Conservation (phyloP, 2,888 invertebrate species). For the Cotesia congregata region DNA sequence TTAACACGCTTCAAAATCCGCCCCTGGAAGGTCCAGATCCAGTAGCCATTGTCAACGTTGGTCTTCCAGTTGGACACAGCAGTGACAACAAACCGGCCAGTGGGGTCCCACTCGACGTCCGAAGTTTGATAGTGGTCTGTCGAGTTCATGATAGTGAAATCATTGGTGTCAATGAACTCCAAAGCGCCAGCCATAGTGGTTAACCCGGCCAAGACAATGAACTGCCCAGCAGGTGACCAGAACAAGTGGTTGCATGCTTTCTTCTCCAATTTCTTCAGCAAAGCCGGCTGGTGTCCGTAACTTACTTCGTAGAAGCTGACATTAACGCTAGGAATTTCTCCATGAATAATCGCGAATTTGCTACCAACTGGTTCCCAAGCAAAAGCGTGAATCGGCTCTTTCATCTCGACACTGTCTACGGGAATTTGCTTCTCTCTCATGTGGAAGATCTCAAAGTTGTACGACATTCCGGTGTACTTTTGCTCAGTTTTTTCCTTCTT, state of each 20-base stretch:
- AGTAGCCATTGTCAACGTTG: slow-evolving; percentile 92
- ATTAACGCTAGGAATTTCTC: slow-evolving; percentile 86
- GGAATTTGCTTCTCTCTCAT: slow-evolving; percentile 98
- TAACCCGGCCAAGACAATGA: slow-evolving; percentile 92
- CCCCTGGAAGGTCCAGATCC: slow-evolving; percentile 98
- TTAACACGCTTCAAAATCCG: slow-evolving; percentile 85
- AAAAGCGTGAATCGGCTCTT: slow-evolving; percentile 92
- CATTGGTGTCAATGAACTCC: slow-evolving; percentile 96
- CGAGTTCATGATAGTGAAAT: slow-evolving; percentile 94
- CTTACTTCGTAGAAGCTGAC: slow-evolving; percentile 95
- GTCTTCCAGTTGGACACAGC: slow-evolving; percentile 96
- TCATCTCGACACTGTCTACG: slow-evolving; percentile 96
- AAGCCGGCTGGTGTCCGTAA: slow-evolving; percentile 88
- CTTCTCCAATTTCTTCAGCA: slow-evolving; percentile 84
- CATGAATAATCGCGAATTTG: slow-evolving; percentile 97
- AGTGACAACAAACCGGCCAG: slow-evolving; percentile 93
- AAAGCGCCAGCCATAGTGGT: slow-evolving; percentile 87
- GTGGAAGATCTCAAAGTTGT: slow-evolving; percentile 99
- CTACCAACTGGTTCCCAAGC: slow-evolving; percentile 98
- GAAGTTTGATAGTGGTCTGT: slow-evolving; percentile 95
- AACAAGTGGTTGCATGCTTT: slow-evolving; percentile 92
- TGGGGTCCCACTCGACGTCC: slow-evolving; percentile 99
- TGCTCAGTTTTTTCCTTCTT: slow-evolving; percentile 94
- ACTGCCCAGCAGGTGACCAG: slow-evolving; percentile 97
- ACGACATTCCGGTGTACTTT: slow-evolving; percentile 97